Base-by-base conservation (phyloP, 2,797 vertebrate species). In the Cryptoblepharus egeriae region DNA sequence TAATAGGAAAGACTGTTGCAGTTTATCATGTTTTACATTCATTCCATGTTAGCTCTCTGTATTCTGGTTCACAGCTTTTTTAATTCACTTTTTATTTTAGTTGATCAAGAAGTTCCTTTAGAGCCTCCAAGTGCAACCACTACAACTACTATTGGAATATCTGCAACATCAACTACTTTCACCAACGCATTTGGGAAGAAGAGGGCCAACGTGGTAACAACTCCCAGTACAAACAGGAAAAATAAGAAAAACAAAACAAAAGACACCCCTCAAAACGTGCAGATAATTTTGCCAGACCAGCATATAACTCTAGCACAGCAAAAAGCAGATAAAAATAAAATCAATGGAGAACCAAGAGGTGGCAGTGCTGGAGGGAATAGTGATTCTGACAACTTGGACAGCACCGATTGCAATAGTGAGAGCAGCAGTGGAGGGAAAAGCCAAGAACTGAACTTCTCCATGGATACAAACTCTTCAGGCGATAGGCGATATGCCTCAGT, bases 161-260 rank as follows among this genome's bases (percentile, higher is more conserved):
- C 98, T 85, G 98, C 98, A 81, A 99, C 98, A 89, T 99, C 98
- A 91, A 88, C 97, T 92, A 99, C 98, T 88, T 99, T 99, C 95
- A 97, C 97, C 91, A 98, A 97, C 91, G 97, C 95, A 77, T 99
- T 99, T 92, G 97, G 98, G 85, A 99, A 99, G 94, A 99, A 99
- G 95, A 96, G 98, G 88, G 97, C 97, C 83, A 97, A 96, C 39
- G 97, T 99, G 92, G 97, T 98, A 89, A 98, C 98, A 74, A 98
- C 98, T 28, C 98, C 98, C 22, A 98, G 97, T 95, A 97, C 97
- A 91, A 98, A 97, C 64, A 96, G 98, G 84, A 99, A 99, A 95
- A 99, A 97, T 94, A 99, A 99, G 96, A 99, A 99, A 96, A 99
- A 99, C 87, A 99, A 99, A 97, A 98, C 98, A 22, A 99, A 99